Evolutionary conservation across 2,113 vertebrate genomes (phyloP).

Genomic region (Elachura formosa): DNA sequence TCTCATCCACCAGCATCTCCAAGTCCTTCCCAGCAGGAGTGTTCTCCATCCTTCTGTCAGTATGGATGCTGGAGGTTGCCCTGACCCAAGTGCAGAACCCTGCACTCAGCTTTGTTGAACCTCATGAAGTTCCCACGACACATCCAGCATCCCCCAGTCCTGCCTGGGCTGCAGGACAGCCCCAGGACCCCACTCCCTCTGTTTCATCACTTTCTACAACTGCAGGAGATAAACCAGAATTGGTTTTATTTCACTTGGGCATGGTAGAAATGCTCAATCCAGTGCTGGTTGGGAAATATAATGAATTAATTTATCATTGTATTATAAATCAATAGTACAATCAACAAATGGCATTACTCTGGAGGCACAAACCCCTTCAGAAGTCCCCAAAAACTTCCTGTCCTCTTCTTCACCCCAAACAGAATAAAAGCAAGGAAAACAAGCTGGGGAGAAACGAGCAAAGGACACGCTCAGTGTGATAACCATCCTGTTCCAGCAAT

Average conservation of each 20-base stretch:
- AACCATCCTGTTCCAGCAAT: background rate
- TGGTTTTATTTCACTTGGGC: background rate
- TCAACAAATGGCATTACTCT: background rate
- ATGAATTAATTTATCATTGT: background rate
- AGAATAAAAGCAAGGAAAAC: background rate
- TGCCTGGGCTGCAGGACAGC: background rate
- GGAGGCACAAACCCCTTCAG: background rate
- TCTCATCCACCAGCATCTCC: background rate
- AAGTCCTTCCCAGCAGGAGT: background rate
- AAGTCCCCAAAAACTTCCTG: background rate
- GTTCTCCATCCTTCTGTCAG: background rate
- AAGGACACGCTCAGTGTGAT: accelerated
- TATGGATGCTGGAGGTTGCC: background rate
- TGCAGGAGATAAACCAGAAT: background rate
- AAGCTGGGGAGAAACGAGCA: background rate
- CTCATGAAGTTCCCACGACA: background rate
- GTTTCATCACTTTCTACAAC: background rate
- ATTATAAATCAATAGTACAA: background rate
- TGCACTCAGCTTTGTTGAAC: background rate
- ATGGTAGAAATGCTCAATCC: background rate
- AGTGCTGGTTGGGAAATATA: accelerated
- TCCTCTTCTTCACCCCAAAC: background rate
- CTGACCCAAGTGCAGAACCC: background rate
- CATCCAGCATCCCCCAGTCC: background rate
- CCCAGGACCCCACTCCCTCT: background rate